Conservation (phyloP, 2,797 vertebrate genomes). For the Steatocranus sp. region DNA sequence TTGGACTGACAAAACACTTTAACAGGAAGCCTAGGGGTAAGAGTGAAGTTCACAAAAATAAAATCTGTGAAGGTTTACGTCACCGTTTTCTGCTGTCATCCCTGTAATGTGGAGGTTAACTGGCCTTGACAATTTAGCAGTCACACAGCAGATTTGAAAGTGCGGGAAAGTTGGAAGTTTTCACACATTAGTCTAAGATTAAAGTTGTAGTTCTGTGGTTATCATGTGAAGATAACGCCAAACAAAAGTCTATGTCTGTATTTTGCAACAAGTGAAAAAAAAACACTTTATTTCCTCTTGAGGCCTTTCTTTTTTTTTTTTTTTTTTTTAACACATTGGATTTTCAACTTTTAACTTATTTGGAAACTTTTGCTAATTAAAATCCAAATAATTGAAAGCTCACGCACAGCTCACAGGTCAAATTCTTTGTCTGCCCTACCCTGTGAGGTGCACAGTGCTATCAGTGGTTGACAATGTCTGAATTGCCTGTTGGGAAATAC, state of each 20-base stretch:
- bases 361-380: not conserved
- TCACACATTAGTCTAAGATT: not conserved
- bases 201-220: not conserved
- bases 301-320: not conserved
- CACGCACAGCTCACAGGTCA: not conserved
- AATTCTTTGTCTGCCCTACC: slow-evolving; percentile 25
- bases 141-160: not conserved
- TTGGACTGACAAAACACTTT: not conserved
- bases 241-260: not conserved
- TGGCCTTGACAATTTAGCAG: not conserved
- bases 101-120: not conserved
- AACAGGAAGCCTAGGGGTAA: not conserved
- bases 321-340: not conserved
- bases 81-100: not conserved
- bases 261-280: not conserved
- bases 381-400: not conserved
- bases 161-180: not conserved
- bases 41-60: not conserved
- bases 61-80: not conserved
- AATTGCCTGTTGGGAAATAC: slow-evolving; percentile 49
- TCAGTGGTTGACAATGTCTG: slow-evolving; percentile 26
- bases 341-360: not conserved
- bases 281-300: not conserved
- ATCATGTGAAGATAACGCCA: not conserved
- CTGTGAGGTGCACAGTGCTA: slow-evolving; percentile 11